Percentiles rank a stretch among this genome's conserved stretches.
Evolutionary conservation across 2,797 vertebrate genomes (phyloP).

Genomic region (Natrix natrix): DNA sequence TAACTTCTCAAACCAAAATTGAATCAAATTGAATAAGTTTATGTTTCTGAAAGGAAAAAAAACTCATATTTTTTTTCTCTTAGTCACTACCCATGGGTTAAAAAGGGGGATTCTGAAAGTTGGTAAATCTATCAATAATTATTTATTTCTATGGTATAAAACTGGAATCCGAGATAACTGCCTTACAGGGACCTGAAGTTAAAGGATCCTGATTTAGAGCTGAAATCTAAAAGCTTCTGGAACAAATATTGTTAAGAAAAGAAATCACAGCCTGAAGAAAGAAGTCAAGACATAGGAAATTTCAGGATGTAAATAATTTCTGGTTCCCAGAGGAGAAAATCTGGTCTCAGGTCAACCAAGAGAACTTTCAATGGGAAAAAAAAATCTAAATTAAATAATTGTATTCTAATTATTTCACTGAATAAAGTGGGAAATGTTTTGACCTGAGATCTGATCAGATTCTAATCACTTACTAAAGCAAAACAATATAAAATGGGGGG

Average conservation of each 20-base stretch:
- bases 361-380: not conserved
- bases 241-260: constrained; percentile 29
- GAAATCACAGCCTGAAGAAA: constrained; percentile 26
- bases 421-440: not conserved
- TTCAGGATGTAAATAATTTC: constrained; percentile 7
- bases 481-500: not conserved
- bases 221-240: not conserved
- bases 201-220: not conserved
- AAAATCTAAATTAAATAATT: not conserved
- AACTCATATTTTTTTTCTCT: not conserved
- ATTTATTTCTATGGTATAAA: not conserved
- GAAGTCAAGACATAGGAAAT: constrained; percentile 7
- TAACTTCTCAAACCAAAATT: not conserved
- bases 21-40: not conserved
- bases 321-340: constrained; percentile 1
- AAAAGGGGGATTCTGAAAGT: constrained; percentile 27
- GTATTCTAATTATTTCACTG: not conserved
- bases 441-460: not conserved
- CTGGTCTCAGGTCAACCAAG: not conserved
- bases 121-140: not conserved
- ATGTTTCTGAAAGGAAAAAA: not conserved
- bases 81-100: not conserved
- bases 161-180: constrained; percentile 12
- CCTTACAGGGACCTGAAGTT: not conserved
- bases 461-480: not conserved